Evolutionary conservation across 1,140 invertebrate genomes (phyloP), one percentile per base, ranked within the genome.

Genomic region (Andrena cerasifolii): DNA sequence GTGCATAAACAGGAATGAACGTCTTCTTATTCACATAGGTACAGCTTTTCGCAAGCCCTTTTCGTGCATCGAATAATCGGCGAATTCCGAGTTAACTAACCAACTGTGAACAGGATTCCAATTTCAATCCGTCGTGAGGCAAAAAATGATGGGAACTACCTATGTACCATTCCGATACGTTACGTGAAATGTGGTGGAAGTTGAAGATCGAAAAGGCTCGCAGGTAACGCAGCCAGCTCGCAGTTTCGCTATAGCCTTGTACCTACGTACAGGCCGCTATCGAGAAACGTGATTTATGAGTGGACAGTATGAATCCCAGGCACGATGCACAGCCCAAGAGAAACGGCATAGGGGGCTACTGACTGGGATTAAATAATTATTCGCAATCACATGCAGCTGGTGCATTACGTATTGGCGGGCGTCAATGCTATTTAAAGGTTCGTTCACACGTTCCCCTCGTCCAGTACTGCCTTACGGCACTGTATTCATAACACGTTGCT

Each of bases 311-410:
- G 86, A 87, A 84, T 86, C 86, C 76, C 71, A 45, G 68, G 70
- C 54, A 56, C 76, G 77, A 65, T 59, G 61, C 78, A 54, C 51
- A 70, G 62, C 40, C 33, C 58, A 49, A 70, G 71, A 73, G 67
- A 40, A 78, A 83, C 74, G 68, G 66, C 61, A 59, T 56, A 14
- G 36, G 45, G n/a, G 62, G 53, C 28, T 31, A 76, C 72, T 82
- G 76, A 70, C 68, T 62, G 72, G 83, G 85, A 89, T 89, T 87
- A 88, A 89, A 88, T 89, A 89, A 89, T 89, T 88, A 87, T 88
- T 89, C 86, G 86, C 82, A 82, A 87, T 89, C 84, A 85, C 71
- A 79, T 80, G 78, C 87, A 89, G 82, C 86, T 76, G 87, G 71
- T 74, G 84, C 80, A 76, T 84, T 84, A 86, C 80, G 67, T 83